Conservation (phyloP, 2,888 invertebrate genomes). For the Galerucella nymphaeae region DNA sequence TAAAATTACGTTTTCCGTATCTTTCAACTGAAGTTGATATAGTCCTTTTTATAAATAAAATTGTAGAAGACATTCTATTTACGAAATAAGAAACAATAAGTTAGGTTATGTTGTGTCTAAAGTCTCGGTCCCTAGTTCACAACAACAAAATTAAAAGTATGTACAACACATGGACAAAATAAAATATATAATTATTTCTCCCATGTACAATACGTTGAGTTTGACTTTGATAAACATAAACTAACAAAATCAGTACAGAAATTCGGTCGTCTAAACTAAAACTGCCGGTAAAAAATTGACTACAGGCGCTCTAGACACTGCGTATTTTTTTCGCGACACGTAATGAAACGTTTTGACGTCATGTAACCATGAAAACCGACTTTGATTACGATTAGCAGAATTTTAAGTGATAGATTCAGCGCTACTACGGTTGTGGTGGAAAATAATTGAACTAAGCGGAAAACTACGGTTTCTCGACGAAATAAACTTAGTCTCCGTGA, state of each 20-base stretch:
- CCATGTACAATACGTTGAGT: no score
- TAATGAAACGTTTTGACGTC: neutral
- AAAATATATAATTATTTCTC: no score
- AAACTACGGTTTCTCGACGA: slow-evolving; percentile 60
- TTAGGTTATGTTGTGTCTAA: neutral
- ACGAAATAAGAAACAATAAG: neutral
- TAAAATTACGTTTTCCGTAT: slow-evolving; percentile 83
- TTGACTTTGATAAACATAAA: no score
- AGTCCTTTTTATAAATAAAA: slow-evolving; percentile 62
- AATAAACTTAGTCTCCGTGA: slow-evolving; percentile 43
- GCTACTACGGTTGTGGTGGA: slow-evolving; percentile 10
- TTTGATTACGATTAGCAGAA: neutral
- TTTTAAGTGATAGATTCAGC: neutral
- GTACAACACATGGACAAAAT: no score
- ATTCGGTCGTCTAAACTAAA: no score
- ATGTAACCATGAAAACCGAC: neutral
- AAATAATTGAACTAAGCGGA: slow-evolving; percentile 23
- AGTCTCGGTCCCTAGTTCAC: no score
- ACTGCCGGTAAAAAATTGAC: no score
- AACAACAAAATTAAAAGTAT: no score
- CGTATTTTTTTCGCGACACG: neutral
- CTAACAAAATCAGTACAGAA: no score
- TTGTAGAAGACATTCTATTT: slow-evolving; percentile 54
- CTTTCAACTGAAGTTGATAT: slow-evolving; percentile 68
- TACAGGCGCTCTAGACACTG: no score